Conservation (phyloP, 2,888 invertebrate genomes). For the Ypsolopha scabrella region DNA sequence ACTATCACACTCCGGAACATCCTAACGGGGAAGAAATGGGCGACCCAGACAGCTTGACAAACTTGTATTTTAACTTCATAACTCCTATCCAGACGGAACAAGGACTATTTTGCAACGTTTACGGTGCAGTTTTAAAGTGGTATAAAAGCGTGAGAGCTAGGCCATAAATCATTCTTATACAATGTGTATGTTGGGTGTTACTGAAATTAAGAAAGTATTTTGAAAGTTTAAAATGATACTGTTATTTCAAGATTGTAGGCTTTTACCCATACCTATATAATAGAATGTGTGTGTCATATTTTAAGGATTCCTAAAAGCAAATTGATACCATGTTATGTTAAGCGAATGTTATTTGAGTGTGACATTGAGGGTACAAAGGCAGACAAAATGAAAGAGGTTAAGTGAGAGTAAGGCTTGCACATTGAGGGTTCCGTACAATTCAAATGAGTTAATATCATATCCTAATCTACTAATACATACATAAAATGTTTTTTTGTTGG, state of each 20-base stretch:
- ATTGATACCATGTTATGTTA: too few species aligned
- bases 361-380: too few species aligned
- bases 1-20: neutral
- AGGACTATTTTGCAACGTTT: neutral
- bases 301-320: too few species aligned
- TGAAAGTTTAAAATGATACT: neutral
- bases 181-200: neutral
- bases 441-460: too few species aligned
- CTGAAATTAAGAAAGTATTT: neutral
- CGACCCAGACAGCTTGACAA: neutral
- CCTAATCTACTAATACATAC: too few species aligned
- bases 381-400: too few species aligned
- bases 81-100: neutral
- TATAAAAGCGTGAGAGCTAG: neutral
- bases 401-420: too few species aligned
- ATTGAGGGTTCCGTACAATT: too few species aligned
- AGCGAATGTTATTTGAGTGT: too few species aligned
- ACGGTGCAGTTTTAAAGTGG: neutral
- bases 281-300: too few species aligned
- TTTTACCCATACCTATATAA: too few species aligned
- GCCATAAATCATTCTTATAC: neutral
- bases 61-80: neutral
- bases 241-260: neutral
- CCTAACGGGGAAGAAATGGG: slow-evolving; percentile 1
- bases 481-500: too few species aligned